phyloP scores from a whole-genome alignment of 2,797 vertebrate genomes.

The Thaleichthys pacificus region DNA sequence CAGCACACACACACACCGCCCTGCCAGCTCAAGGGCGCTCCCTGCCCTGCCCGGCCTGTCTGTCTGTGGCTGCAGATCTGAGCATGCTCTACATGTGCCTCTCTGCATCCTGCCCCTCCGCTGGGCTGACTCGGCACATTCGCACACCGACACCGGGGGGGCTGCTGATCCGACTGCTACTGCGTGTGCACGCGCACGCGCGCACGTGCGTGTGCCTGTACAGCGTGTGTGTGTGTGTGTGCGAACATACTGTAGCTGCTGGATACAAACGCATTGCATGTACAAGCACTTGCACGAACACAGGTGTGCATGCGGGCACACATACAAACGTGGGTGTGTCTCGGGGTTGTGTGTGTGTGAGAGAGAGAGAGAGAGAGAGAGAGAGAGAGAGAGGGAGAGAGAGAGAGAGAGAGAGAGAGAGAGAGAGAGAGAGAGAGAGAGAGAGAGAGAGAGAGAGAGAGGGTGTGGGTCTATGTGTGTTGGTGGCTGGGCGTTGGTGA shows the following conservation, averaged over 20 bases:
- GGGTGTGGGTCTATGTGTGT: too few species aligned
- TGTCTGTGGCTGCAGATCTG: slow-evolving; percentile 58
- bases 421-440: too few species aligned
- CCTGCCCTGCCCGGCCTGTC: slow-evolving; percentile 43
- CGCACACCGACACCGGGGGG: background rate
- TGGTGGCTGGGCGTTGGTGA: background rate
- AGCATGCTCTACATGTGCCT: slow-evolving; percentile 49
- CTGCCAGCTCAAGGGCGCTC: slow-evolving; percentile 59
- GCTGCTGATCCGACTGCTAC: too few species aligned
- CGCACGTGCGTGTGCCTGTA: background rate
- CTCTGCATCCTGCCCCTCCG: slow-evolving; percentile 35
- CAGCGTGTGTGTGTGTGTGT: background rate
- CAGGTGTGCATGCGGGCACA: background rate
- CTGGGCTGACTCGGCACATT: slow-evolving; percentile 51
- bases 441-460: too few species aligned
- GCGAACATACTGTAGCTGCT: too few species aligned
- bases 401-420: too few species aligned
- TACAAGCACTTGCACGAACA: too few species aligned
- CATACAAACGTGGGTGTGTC: too few species aligned
- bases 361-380: too few species aligned
- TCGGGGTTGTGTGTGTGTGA: too few species aligned
- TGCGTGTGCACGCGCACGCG: background rate
- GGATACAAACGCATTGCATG: too few species aligned
- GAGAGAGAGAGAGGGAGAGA: too few species aligned
- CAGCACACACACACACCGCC: slow-evolving; percentile 43